Base-by-base conservation (phyloP, 37 sponge, comb jelly and placozoan genomes). In the Haliclona indistincta region DNA sequence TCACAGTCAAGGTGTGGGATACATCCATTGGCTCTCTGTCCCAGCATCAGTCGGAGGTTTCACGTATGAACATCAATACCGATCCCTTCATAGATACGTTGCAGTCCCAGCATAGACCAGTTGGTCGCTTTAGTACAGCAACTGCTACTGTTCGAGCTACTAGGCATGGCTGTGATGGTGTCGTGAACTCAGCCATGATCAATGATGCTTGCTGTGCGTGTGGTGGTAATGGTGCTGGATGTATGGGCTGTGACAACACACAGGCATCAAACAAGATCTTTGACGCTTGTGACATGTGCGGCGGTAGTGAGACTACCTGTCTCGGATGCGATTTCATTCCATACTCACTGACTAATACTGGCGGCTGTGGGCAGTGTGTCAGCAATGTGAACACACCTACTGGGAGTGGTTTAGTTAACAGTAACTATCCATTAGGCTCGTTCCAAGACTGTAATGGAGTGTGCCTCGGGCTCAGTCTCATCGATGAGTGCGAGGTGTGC, bases 191-290 rank as follows among this genome's bases (percentile, higher is more conserved):
- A 19, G 81, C 74, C 0, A 1, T 45, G 41, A 54, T 65, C 7
- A 75, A 81, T 72, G 91, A 95, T 38, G 71, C 75, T 3, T 95
- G 95, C 61, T 95, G 95, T 73, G 81, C 88, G 54, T 95, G 95
- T 80, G 91, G 88, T 13, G 91, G 91, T 33, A 38, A 55, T 69
- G 95, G 95, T 49, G 61, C 29, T 2, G 32, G 29, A 28, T 89
- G 89, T 73, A 43, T 23, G 15, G 84, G 88, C 36, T 95, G 95
- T 78, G 70, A 87, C 58, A 76, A 73, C 23, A 63, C 51, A 26
- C 33, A 43, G 22, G 79, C 49, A 20, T 76, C 84, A 6, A 76
- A 68, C 35, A 54, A 0, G 0, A n/a, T 45, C 0, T 66, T 60
- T 45, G 91, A 95, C 38, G 6, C 52, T 28, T 95, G 95, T 67